A percentile compares a stretch with the other conserved stretches of the same genome.
phyloP scores from a whole-genome alignment of 2,888 invertebrate genomes.

The Chromoteleia sp. region DNA sequence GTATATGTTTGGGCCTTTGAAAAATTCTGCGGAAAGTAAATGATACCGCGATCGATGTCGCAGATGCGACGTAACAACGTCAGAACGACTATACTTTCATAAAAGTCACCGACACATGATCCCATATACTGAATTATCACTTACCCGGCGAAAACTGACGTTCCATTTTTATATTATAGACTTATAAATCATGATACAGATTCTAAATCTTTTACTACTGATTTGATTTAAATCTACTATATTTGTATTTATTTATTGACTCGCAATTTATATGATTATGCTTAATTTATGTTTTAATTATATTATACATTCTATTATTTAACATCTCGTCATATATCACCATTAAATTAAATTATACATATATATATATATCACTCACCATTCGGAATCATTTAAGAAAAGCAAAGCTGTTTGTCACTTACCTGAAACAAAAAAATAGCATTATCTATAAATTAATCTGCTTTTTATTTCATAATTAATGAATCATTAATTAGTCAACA shows the following conservation, averaged over 20 bases:
- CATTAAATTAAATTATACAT: no score
- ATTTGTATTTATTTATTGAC: neutral
- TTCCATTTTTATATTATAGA: slow-evolving; percentile 21
- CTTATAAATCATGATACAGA: slow-evolving; percentile 22
- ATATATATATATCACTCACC: neutral
- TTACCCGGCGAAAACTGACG: slow-evolving; percentile 16
- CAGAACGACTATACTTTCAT: slow-evolving; percentile 35
- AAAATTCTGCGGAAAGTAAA: slow-evolving; percentile 18
- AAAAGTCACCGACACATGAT: slow-evolving; percentile 39
- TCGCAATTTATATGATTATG: neutral
- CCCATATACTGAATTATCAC: slow-evolving; percentile 33
- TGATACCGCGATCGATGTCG: slow-evolving; percentile 23
- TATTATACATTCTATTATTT: no score
- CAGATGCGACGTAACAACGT: slow-evolving; percentile 36
- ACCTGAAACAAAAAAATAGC: slow-evolving; percentile 14
- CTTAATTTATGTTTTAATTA: no score
- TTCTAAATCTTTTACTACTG: slow-evolving; percentile 20
- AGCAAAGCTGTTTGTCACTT: neutral
- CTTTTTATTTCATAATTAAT: no score
- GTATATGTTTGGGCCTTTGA: neutral
- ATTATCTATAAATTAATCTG: no score
- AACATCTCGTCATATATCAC: no score
- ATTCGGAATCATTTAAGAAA: neutral
- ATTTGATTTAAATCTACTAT: slow-evolving; percentile 20
- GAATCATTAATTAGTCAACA: no score